Base-by-base conservation (phyloP, 53 echinoderm and acorn worm genomes). In the Stichopus horrens region DNA sequence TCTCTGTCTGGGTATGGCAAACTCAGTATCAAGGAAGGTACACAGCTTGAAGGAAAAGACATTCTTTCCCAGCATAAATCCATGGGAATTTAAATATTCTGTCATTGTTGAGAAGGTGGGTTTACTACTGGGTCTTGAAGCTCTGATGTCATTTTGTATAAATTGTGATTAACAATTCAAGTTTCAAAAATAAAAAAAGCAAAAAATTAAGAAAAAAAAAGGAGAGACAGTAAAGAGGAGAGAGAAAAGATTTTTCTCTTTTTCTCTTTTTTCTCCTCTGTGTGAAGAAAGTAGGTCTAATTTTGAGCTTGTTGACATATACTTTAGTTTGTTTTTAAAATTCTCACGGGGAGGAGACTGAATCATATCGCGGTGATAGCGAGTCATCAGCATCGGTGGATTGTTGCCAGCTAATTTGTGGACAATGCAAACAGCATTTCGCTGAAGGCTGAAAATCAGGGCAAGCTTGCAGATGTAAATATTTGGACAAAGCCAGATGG, bases 401-500 rank as follows among this genome's bases (percentile, higher is more conserved):
- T 71, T 71, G 71, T 18, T 18, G 71, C 71, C 71, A 37, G 37
- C 37, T 37, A 14, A 71, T 71, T 18, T 71, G 71, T 71, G 19
- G 71, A 71, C 19, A 57, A 19, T 18, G 58, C 56, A 81, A 81
- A 81, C 81, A 81, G 56, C 57, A 20, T 55, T 79, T 16, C 71
- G 20, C 21, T 57, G 55, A 57, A 56, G 52, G 5, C 18, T 8
- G 21, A 57, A 56, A 81, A 71, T 18, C n/a, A 22, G 81, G 58
- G 81, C 56, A 56, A 13, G 57, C 58, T 14, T 56, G 22, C 57
- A 9, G 56, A 58, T 81, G 81, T 81, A 81, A 81, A 81, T 81
- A 81, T 81, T 81, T 81, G 56, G 81, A 81, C 81, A 81, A 57
- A 81, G 56, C 58, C 23, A 81, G 81, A 81, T 81, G 56, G 20